Percentiles rank a stretch among this genome's conserved stretches.
phyloP scores from a whole-genome alignment of 1,140 invertebrate genomes.

The Caenorhabditis elegans region DNA sequence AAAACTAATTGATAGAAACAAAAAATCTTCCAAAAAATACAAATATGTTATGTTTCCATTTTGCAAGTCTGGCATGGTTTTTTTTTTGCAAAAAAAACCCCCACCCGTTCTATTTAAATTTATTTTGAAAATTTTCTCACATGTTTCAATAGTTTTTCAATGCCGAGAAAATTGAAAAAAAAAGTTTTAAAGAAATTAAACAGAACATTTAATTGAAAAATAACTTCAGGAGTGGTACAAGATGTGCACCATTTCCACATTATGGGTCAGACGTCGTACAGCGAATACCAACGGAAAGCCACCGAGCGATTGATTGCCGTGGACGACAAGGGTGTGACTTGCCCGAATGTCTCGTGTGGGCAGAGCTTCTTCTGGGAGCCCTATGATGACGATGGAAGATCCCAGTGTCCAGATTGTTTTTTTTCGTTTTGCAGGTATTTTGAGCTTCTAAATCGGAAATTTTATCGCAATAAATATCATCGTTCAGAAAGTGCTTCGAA shows the following conservation, averaged over 20 bases:
- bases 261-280: constrained; percentile 37
- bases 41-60: too few relatives aligned
- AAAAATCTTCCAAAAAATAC: too few relatives aligned
- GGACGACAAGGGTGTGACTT: constrained; percentile 40
- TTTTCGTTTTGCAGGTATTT: constrained; percentile 33
- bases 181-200: neutral
- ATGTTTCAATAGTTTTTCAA: too few relatives aligned
- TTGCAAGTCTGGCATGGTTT: too few relatives aligned
- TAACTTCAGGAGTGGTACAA: constrained; percentile 27
- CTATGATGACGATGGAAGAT: constrained; percentile 35
- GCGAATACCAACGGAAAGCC: constrained; percentile 39
- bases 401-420: constrained; percentile 43
- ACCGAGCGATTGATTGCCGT: constrained; percentile 38
- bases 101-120: too few relatives aligned
- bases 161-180: too few relatives aligned
- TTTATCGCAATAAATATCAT: neutral
- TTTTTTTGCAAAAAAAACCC: too few relatives aligned
- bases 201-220: neutral
- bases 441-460: neutral
- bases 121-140: too few relatives aligned
- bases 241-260: constrained; percentile 46
- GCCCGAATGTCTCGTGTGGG: constrained; percentile 37
- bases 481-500: constrained; percentile 37
- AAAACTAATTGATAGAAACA: neutral
- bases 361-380: constrained; percentile 42